Base-by-base conservation (phyloP, 2,888 invertebrate species). In the Bhutanitis thaidina region DNA sequence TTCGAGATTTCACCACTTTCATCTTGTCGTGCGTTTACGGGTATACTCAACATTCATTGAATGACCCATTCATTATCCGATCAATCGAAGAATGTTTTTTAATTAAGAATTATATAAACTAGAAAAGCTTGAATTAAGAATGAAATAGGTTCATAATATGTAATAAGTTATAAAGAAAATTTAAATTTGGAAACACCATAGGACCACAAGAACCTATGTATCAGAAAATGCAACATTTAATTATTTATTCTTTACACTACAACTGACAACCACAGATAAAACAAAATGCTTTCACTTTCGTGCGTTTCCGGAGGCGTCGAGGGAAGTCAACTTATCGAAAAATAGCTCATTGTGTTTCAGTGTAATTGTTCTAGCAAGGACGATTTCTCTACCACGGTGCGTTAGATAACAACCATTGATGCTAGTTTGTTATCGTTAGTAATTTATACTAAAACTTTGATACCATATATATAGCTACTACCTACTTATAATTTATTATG, bases 1-100 rank as follows among this genome's bases (percentile, higher is more conserved):
- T 74, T 71, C 66, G 61, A 80, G 85, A 84, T 88, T 88, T 89
- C 88, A 79, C 88, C 74, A 87, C 86, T 89, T 88, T 88, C 88
- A 79, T 85, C 82, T 86, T 58, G 79, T 77, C 77, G 16, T 46
- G 38, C 47, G 47, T 75, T 75, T 74, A 73, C 53, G 51, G 43
- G 57, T 45, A 47, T 54, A 54, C 56, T 40, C 51, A 51, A 51
- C 51, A 46, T 46, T 41, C 51, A 39, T 38, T 35, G 14, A 49
- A 34, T 30, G 36, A 41, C 46, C 46, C 16, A 25, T 36, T 27
- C 36, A 30, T 43, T 47, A 46, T 46, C 35, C 46, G 32, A 41
- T 37, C 43, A 41, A 43, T 30, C 35, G 40, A 14, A 16, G 40
- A 5, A 3, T 20, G 2, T 20, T 20, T 20, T 20, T 20, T 5